Evolutionary conservation across 2,888 invertebrate species (phyloP), one percentile per base, ranked within the genome.

Genomic region (Drosophila borborema): DNA sequence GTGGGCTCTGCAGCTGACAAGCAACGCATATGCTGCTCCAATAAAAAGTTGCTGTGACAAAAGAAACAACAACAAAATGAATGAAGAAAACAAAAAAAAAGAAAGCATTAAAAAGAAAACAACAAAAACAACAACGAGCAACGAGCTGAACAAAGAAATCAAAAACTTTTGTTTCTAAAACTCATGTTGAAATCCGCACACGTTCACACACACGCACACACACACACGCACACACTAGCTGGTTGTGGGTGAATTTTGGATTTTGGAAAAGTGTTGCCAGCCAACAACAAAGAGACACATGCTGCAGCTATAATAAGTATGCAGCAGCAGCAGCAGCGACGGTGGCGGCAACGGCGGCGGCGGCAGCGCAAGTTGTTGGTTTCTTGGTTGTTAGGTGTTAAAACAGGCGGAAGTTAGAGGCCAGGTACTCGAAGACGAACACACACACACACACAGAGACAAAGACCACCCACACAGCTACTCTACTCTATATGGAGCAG

Each of bases 141-240:
- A 77, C 80, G 60, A 48, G 59, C 69, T 51, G 78, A 74, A 81
- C 82, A 83, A 88, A 88, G 88, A 88, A 86, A 86, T 81, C 81
- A 88, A 85, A 86, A 86, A 86, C 89, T 86, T 86, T 90, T 86
- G 90, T 86, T 86, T 86, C 86, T 88, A 90, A 86, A 86, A 86
- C 86, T 86, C 86, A 88, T 88, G 90, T 86, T 86, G 77, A 82
- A 88, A 79, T 79, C 71, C 63, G 64, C 72, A 75, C 86, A 80
- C 86, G 71, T 68, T 71, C 43, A 70, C 63, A 76, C 59, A 61
- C 62, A 71, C 48, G 53, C 45, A 62, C 40, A 56, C 41, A 40
- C 41, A 49, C 55, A 51, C 58, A 41, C 8, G 45, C 51, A 10
- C 16, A 46, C 63, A 58, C 10, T 3, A 23, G 56, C 41, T 65